Evolutionary conservation across 2,888 invertebrate species (phyloP), one percentile per base, ranked within the genome.

Genomic region (Melinopterus prodromus): DNA sequence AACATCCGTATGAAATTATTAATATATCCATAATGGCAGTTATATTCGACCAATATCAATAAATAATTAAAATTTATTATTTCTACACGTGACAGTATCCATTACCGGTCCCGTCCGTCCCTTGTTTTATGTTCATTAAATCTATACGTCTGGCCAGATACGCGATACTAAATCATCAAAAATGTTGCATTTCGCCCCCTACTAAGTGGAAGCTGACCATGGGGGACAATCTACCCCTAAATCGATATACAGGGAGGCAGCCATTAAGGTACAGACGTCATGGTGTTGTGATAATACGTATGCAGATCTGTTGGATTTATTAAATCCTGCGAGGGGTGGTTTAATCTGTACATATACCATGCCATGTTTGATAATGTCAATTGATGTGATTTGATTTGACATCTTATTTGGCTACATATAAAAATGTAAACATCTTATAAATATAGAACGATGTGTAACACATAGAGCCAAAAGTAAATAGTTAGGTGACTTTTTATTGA

Each of bases 51-150:
- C 53, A 53, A 53, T 53, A 12, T 53, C 53, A 53, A 53, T 53
- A 53, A 53, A 53, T 53, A 53, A 53, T 53, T 53, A 53, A 53
- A 53, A 53, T 53, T 53, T 53, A 53, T 53, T 53, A 53, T 53
- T 53, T 12, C 53, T 53, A 53, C 7, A 53, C 53, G 53, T 53
- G 53, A 53, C 53, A 53, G 53, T 53, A 53, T 53, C 53, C 53
- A 53, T 53, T 53, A 53, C 53, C 7, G 53, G 7, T 12, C 53
- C 53, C 7, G 53, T 53, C 53, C 53, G 9, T 1, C 53, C 53
- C 53, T 6, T 53, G 53, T 53, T 53, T 53, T 53, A 53, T 12
- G 53, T 53, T 53, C 53, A 53, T 53, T 53, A 53, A 53, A 53
- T 53, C 53, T 53, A 12, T 12, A 1, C 53, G 53, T 53, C 53